These are phyloP conservation scores for Monochamus alternatus DNA, from an alignment of 2,888 invertebrate species.

Conservation along the genomic window DNA sequence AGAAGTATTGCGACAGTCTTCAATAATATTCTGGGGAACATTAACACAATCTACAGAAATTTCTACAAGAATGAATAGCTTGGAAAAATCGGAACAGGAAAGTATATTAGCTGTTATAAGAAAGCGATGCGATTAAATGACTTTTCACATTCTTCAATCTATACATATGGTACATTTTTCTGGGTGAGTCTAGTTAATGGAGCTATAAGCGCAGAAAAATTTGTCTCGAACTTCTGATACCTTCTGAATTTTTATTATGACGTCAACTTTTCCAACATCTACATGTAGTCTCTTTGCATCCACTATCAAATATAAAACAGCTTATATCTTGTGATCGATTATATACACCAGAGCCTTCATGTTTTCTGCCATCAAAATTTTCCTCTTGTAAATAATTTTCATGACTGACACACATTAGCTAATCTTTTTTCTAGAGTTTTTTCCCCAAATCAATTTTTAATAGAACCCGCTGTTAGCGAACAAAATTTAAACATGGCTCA, in stretches of 20 bases:
- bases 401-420: no score
- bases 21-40: slow-evolving; percentile 36
- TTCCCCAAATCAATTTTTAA: no score
- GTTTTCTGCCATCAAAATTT: no score
- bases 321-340: no score
- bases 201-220: slow-evolving; percentile 37
- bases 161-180: no score
- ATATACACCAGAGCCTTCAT: no score
- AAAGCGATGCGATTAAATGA: slow-evolving; percentile 42
- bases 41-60: no score
- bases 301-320: no score
- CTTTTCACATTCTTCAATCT: slow-evolving; percentile 47
- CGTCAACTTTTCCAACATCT: slow-evolving; percentile 43
- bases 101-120: slow-evolving; percentile 51
- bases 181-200: slow-evolving; percentile 41
- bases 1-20: background rate
- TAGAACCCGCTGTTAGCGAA: no score
- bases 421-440: no score
- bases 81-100: slow-evolving; percentile 49
- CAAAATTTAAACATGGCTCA: no score
- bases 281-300: slow-evolving; percentile 47
- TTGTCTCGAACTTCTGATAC: slow-evolving; percentile 44
- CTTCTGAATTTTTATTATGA: slow-evolving; percentile 46
- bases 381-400: no score
- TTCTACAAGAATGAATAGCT: slow-evolving; percentile 9